Evolutionary conservation across 2,888 invertebrate genomes (phyloP), one percentile per base, ranked within the genome.

Genomic region (Thelaira solivaga): DNA sequence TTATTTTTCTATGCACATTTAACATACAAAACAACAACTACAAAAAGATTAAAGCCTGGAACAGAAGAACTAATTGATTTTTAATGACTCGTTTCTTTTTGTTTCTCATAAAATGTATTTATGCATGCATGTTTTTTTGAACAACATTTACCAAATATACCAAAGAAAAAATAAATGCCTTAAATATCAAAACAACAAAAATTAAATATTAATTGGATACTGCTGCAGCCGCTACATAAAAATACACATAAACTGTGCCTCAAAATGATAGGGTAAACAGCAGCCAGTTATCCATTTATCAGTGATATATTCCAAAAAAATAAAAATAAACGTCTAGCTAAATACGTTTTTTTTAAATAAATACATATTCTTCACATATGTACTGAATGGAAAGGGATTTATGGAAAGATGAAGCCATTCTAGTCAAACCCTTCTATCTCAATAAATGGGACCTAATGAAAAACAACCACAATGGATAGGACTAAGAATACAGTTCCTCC

Each of bases 21-120:
- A 55, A n/a, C n/a, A n/a, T n/a, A n/a, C n/a, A n/a, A 57, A 24
- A 20, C 26, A 4, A 29, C 29, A 13, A 51, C n/a, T n/a, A n/a
- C n/a, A n/a, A 72, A 36, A 22, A 69, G 49, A 41, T 41, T 59
- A 22, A 49, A 31, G 11, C 5, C 8, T 3, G 13, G 13, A 59
- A 41, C 39, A 64, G 62, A 72, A 49, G 53, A 73, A 74, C 77
- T 78, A 73, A 78, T 78, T 73, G 57, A 45, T 65, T 78, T 78
- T 78, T 78, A 78, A 78, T 78, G 73, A 55, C 45, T 64, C 59
- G 41, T 73, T 61, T 69, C 59, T 47, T 11, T 61, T n/a, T n/a
- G n/a, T n/a, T n/a, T n/a, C n/a, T n/a, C n/a, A n/a, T n/a, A 8
- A 24, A 45, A 64, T 51, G 26, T 13, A 39, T 39, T 39, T 39